Conservation (phyloP, 2,113 vertebrate species). For the Centrocercus urophasianus region DNA sequence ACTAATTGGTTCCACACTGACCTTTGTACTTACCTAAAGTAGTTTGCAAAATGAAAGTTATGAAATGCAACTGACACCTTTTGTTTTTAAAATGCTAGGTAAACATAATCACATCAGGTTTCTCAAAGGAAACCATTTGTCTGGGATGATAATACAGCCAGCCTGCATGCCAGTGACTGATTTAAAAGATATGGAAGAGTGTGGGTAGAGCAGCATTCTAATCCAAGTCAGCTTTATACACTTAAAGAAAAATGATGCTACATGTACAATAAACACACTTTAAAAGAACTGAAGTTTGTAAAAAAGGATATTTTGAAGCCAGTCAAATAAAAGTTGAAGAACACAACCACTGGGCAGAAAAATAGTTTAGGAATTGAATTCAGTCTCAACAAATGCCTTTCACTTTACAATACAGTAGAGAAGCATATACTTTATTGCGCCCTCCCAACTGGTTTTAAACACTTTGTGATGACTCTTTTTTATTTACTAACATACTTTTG, state of each 20-base stretch:
- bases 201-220: background rate
- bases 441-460: background rate
- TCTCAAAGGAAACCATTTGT: background rate
- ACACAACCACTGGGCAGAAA: background rate
- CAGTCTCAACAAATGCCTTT: background rate
- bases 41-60: background rate
- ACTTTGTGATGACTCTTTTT: background rate
- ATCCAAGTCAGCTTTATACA: background rate
- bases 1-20: background rate
- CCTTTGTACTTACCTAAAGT: background rate
- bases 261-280: background rate
- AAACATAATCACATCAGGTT: background rate
- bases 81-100: background rate
- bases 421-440: background rate
- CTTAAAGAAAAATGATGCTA: background rate
- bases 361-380: background rate
- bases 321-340: background rate
- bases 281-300: background rate
- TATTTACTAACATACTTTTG: background rate
- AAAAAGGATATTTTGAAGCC: background rate
- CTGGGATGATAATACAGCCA: background rate
- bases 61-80: background rate
- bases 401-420: background rate
- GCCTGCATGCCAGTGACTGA: background rate
- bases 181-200: background rate